Conservation (phyloP, 2,888 invertebrate species). For the Merodon equestris region DNA sequence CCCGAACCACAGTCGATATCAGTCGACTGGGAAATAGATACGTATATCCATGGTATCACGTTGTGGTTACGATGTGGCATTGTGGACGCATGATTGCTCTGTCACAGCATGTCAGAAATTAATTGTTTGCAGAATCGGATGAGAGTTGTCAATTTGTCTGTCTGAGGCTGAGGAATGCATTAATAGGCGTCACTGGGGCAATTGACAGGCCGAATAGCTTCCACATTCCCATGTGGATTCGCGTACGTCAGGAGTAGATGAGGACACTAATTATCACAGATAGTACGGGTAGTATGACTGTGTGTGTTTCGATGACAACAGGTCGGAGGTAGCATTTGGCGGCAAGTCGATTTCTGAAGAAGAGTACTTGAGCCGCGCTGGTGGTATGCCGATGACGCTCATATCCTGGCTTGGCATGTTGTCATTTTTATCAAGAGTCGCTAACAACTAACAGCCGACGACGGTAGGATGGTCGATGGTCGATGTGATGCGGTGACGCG, state of each 20-base stretch:
- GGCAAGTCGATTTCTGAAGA: slow-evolving; percentile 9
- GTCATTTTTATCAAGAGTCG: slow-evolving; percentile 65
- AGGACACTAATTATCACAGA: slow-evolving; percentile 56
- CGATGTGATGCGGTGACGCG: slow-evolving; percentile 20
- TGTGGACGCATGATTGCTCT: slow-evolving; percentile 20
- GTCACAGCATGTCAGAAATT: slow-evolving; percentile 56
- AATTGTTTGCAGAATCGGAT: slow-evolving; percentile 43
- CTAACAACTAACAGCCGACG: slow-evolving; percentile 22
- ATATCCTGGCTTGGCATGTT: slow-evolving; percentile 55
- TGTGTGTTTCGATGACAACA: too few species aligned
- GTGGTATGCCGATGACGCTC: slow-evolving; percentile 45
- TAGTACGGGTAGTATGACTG: slow-evolving; percentile 17
- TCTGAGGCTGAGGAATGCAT: slow-evolving; percentile 35
- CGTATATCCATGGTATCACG: too few species aligned
- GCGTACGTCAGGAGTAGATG: background rate
- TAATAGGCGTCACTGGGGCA: slow-evolving; percentile 54
- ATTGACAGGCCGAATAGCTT: slow-evolving; percentile 41
- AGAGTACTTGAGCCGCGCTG: slow-evolving; percentile 28
- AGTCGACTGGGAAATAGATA: too few species aligned
- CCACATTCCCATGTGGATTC: slow-evolving; percentile 36
- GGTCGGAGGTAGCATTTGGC: too few species aligned
- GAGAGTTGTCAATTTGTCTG: slow-evolving; percentile 51
- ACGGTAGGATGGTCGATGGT: slow-evolving; percentile 44
- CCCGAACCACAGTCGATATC: slow-evolving; percentile 26
- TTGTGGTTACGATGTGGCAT: background rate